Base-by-base conservation (phyloP, 2,113 vertebrate genomes). In the Pteruthius melanotis region DNA sequence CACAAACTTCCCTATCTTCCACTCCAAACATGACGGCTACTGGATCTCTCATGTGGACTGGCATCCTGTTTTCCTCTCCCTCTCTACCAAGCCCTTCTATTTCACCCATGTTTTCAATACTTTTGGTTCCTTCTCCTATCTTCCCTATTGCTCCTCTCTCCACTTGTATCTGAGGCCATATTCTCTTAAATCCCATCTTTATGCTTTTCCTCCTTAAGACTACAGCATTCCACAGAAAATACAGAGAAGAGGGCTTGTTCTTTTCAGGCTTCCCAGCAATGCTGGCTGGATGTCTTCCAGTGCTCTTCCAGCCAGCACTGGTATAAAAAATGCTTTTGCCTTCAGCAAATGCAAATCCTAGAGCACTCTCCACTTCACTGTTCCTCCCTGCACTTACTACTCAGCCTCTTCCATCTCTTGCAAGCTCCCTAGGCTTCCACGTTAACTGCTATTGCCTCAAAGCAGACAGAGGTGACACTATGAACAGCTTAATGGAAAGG, bases 381-480 rank as follows among this genome's bases (percentile, higher is more conserved):
- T 75, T 89, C 65, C 42, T 75, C 60, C 52, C 53, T 89, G 60
- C 23, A 47, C 35, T 96, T 49, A 1, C 47, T 66, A 11, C 64
- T 54, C 66, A 45, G 30, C 39, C 66, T 87, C 78, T 59, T 85
- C 52, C 30, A 56, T 54, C 23, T 45, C 65, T 57, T 5, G 1
- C 39, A 71, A 79, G 21, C 20, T 87, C 59, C 31, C 60, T 17
- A 65, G 23, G 23, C 45, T 83, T 89, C 65, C 69, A 70, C 0
- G 0, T 45, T 66, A 87, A 74, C 47, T 78, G 47, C 84, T 89
- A 84, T 71, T 56, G 53, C 64, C 90, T 91, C 84, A 87, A 89
- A 93, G 95, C 93, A 91, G 77, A 89, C 72, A 92, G 80, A 91
- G 53, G 81, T 97, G 93, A 96, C 69, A 47, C 75, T 96, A 93